Base-by-base conservation (phyloP, 2,113 vertebrate species). In the Procavia capensis region DNA sequence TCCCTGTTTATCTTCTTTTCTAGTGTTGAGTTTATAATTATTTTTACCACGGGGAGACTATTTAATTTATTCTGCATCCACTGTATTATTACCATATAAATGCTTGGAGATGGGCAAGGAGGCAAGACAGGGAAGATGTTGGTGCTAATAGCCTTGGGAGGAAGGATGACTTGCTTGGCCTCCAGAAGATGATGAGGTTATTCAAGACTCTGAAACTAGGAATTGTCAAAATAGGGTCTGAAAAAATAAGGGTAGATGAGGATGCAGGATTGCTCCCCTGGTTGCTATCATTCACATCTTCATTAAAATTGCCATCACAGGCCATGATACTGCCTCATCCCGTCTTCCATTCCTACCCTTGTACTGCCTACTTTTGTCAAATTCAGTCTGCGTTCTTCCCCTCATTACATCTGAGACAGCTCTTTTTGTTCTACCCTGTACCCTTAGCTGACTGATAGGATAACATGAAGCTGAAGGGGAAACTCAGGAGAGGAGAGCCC, bases 21-120 rank as follows among this genome's bases (percentile, higher is more conserved):
- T 85, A 45, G 1, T 85, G 57, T 41, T 92, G 22, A 24, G 4
- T 36, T 79, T 87, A 34, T 76, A 88, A 85, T 59, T 54, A 20
- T 41, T 76, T 93, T 92, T 85, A 75, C 36, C 36, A 85, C 45
- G 20, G 34, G 45, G 8, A 24, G 4, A 70, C 5, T 61, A 57
- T n/a, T 91, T 17, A 63, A 11, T 80, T 91, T 91, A 74, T 95
- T 93, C 64, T 75, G 8, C 19, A 8, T 88, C 72, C 45, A 80
- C 20, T 66, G 9, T 82, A 39, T 64, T 83, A 57, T 91, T 76
- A 59, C 54, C 54, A 83, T 24, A 39, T 25, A 83, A 27, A 39
- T 25, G 57, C n/a, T 83, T 82, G 19, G 22, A 80, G 10, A 41
- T 22, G 9, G 14, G 9, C 11, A 80, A 59, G 25, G 25, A 88